These are phyloP conservation scores for Microctenopoma lineatum DNA, from an alignment of 2,797 vertebrate genomes.

Conservation along the genomic window DNA sequence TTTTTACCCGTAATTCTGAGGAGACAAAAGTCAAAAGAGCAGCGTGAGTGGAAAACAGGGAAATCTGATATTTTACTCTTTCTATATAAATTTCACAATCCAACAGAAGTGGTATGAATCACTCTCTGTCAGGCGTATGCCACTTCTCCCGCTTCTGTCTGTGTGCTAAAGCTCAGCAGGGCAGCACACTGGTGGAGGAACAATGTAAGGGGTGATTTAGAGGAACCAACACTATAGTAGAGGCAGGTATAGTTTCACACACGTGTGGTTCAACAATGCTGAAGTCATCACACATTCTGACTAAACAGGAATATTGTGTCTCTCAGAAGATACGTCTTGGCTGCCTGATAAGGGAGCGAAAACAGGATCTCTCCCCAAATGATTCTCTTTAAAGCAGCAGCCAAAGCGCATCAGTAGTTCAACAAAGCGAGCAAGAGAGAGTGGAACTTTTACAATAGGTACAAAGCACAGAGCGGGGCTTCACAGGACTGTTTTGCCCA, in stretches of 20 bases:
- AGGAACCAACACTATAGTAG: neutral
- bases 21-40: constrained; percentile 2
- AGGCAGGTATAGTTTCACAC: constrained; percentile 4
- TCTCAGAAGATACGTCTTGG: constrained; percentile 7
- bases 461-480: constrained; percentile 23
- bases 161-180: neutral
- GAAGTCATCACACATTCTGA: neutral
- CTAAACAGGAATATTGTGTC: neutral
- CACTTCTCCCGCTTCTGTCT: neutral
- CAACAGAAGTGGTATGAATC: neutral
- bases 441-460: constrained; percentile 12
- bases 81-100: neutral
- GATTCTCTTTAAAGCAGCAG: constrained; percentile 15
- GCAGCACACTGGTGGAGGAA: neutral
- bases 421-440: constrained; percentile 18
- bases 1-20: neutral
- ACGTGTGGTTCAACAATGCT: neutral
- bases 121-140: neutral
- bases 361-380: neutral
- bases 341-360: constrained; percentile 14
- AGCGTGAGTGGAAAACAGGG: neutral
- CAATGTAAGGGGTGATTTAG: neutral
- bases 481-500: constrained; percentile 15
- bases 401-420: constrained; percentile 13
- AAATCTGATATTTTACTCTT: neutral